Conservation (phyloP, 2,113 vertebrate genomes). For the Megaleporinus macrocephalus region DNA sequence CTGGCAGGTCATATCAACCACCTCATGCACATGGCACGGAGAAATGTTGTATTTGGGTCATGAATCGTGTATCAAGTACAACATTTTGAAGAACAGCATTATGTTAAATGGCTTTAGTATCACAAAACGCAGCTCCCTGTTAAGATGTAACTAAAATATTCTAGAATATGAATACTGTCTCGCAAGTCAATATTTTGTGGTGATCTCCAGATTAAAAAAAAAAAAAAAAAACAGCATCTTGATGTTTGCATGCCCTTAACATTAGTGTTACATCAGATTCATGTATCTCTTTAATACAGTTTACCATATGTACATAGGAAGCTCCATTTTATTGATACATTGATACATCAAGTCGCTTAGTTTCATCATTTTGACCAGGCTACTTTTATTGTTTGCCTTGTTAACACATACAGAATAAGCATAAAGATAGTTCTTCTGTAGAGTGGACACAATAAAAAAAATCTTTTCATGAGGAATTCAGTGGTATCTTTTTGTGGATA, state of each 20-base stretch:
- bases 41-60: neutral
- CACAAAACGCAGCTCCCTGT: neutral
- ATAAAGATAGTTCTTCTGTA: constrained; percentile 8
- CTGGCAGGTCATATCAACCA: constrained; percentile 1
- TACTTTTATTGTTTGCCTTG: constrained; percentile 10
- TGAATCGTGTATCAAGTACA: neutral
- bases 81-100: neutral
- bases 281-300: constrained; percentile 21
- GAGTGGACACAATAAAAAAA: constrained; percentile 16
- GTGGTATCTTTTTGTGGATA: constrained; percentile 70
- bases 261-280: constrained; percentile 59
- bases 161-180: constrained; percentile 82
- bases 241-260: constrained; percentile 82
- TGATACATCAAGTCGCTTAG: constrained; percentile 67
- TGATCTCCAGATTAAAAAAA: constrained; percentile 61
- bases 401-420: neutral
- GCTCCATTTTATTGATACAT: constrained; percentile 51
- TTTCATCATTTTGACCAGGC: constrained; percentile 47
- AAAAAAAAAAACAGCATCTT: constrained; percentile 69
- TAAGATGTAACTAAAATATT: neutral
- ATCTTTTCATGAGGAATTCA: constrained; percentile 81
- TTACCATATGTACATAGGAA: constrained; percentile 25
- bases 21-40: neutral
- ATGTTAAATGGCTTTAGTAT: neutral
- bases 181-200: constrained; percentile 70